Base-by-base conservation (phyloP, 30 jellyfish, hydroid and myxozoan species). In the Nemopilema nomurai region DNA sequence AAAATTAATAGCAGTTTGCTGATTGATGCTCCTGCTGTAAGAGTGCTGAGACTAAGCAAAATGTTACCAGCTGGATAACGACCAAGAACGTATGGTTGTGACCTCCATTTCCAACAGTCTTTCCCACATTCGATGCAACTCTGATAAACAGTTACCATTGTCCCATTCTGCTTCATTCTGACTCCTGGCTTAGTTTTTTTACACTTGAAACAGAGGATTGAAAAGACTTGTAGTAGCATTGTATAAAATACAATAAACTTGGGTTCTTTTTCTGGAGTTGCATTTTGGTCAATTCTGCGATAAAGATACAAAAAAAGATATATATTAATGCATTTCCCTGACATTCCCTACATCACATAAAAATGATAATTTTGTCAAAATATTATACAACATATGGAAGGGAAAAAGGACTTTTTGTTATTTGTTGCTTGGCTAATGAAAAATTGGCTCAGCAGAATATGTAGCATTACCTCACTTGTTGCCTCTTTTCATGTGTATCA, bases 61-160 rank as follows among this genome's bases (percentile, higher is more conserved):
- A 74, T 19, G 51, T 74, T 74, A 33, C 84, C 84, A 28, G 72
- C 72, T 22, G 84, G 71, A 74, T 23, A 23, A 8, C 84, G 71
- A 25, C 84, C 84, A 28, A 19, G 71, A 1, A 70, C 23, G 62
- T 24, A 70, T 30, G 80, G 62, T 30, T 25, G 80, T 30, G 80
- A 70, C 23, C 49, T 33, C 84, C 84, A 74, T 74, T 74, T 74
- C 71, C 26, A 74, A 31, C 72, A 52, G 33, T 49, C 51, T 20
- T 7, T 25, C 21, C 84, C 72, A 22, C 84, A 74, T 19, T 49
- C 51, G 51, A 9, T n/a, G 24, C 84, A 74, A 25, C 84, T 49
- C 72, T 74, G 84, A 21, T 31, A 67, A 24, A 74, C 84, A 41
- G 84, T 74, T 74, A 74, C 71, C 84, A 74, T 74, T 49, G 84